A percentile compares a stretch with the other conserved stretches of the same genome.
Evolutionary conservation across 2,888 invertebrate genomes (phyloP).

Genomic region (Agrilus cyanescens): DNA sequence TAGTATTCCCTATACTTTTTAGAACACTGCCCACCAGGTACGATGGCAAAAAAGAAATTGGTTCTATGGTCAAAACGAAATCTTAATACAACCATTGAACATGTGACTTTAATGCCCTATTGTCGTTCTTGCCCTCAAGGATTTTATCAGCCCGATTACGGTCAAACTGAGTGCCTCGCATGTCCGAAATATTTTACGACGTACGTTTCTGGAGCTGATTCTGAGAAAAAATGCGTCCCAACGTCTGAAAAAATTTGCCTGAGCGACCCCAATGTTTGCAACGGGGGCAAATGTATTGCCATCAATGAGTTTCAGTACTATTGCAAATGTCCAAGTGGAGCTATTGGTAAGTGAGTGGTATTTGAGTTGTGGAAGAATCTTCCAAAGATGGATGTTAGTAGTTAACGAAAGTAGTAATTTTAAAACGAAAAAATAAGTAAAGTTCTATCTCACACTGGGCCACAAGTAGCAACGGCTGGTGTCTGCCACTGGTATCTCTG

Average conservation of each 20-base stretch:
- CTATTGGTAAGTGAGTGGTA: conserved; percentile 32
- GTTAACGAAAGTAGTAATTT: too few species aligned
- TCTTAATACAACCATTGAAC: conserved; percentile 22
- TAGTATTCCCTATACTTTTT: conserved; percentile 4
- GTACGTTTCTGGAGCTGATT: conserved; percentile 29
- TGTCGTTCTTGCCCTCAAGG: conserved; percentile 46
- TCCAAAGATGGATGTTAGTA: not conserved
- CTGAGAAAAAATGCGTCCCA: conserved; percentile 35
- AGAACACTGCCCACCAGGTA: conserved; percentile 48
- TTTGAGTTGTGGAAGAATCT: not conserved
- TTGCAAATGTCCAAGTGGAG: conserved; percentile 41
- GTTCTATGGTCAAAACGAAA: conserved; percentile 23
- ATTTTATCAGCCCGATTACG: conserved; percentile 47
- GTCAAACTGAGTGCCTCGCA: conserved; percentile 41
- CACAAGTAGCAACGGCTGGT: too few species aligned
- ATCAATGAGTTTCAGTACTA: conserved; percentile 30
- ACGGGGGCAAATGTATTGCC: conserved; percentile 31
- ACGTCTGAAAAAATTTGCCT: conserved; percentile 38
- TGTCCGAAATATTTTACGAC: conserved; percentile 46
- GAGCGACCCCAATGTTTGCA: conserved; percentile 39
- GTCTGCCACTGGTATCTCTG: too few species aligned
- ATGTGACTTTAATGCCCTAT: conserved; percentile 42
- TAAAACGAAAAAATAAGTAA: too few species aligned
- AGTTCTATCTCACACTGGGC: too few species aligned
- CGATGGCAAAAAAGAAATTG: conserved; percentile 30